Conservation (phyloP, 2,797 vertebrate genomes). For the Paguma larvata region DNA sequence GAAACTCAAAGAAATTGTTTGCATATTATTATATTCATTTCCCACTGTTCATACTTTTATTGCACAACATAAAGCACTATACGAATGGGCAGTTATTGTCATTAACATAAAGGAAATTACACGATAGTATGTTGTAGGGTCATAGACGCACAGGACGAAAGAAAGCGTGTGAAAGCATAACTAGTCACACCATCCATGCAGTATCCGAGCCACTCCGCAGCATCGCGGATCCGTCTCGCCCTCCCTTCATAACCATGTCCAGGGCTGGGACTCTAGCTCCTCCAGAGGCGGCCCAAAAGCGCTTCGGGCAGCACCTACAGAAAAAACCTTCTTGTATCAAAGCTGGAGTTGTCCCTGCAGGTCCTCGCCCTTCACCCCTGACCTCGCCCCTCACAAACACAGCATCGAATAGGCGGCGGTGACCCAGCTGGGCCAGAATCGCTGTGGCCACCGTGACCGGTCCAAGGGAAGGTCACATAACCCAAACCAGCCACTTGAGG, state of each 20-base stretch:
- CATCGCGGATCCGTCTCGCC: not conserved
- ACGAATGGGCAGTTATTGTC: not conserved
- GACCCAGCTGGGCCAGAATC: not conserved
- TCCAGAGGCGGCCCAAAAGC: not conserved
- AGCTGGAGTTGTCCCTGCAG: not conserved
- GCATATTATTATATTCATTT: not conserved
- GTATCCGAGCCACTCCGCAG: not conserved
- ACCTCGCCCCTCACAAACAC: not conserved
- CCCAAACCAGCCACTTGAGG: not conserved
- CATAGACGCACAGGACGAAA: not conserved
- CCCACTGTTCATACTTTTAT: not conserved
- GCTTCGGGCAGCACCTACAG: not conserved
- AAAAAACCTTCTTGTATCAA: not conserved
- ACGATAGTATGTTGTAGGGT: not conserved
- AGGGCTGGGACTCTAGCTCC: not conserved
- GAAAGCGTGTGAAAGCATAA: not conserved
- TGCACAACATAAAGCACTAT: not conserved
- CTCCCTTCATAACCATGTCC: not conserved
- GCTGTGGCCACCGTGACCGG: not conserved
- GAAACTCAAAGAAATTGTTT: not conserved
- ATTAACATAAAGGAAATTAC: slow-evolving; percentile 1
- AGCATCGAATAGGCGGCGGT: not conserved
- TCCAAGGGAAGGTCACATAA: not conserved
- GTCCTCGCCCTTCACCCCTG: not conserved
- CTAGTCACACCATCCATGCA: not conserved